Percentiles rank a stretch among this genome's conserved stretches.
These are phyloP conservation scores for Neoniphon sammara DNA, from an alignment of 2,797 vertebrate species.

Conservation along the genomic window DNA sequence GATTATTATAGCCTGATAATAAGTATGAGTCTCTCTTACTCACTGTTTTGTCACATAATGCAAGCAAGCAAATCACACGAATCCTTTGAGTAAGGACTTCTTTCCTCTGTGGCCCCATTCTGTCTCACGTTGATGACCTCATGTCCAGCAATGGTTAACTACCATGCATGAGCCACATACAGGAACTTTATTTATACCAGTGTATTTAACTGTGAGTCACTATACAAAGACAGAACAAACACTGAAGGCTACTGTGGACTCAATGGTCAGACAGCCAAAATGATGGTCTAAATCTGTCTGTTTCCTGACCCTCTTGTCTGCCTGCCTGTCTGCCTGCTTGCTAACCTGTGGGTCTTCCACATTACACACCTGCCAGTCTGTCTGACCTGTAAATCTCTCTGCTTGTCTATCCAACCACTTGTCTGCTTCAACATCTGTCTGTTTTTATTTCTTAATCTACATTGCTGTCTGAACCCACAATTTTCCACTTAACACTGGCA, in stretches of 20 bases:
- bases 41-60: slow-evolving; percentile 8
- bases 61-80: slow-evolving; percentile 6
- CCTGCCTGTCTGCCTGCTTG: slow-evolving; percentile 46
- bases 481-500: background rate
- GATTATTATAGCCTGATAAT: slow-evolving; percentile 17
- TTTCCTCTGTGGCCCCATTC: slow-evolving; percentile 27
- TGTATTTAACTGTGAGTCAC: slow-evolving; percentile 40
- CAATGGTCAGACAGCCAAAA: slow-evolving; percentile 49
- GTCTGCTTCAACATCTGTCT: slow-evolving; percentile 2
- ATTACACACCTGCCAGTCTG: slow-evolving; percentile 50
- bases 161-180: slow-evolving; percentile 19
- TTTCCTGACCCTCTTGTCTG: slow-evolving; percentile 48
- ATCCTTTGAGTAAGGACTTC: slow-evolving; percentile 3
- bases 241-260: slow-evolving; percentile 31
- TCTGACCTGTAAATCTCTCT: slow-evolving; percentile 2
- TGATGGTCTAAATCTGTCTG: slow-evolving; percentile 51
- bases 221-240: slow-evolving; percentile 33
- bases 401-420: slow-evolving; percentile 20
- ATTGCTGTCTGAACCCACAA: background rate
- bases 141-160: slow-evolving; percentile 21
- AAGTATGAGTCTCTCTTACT: background rate
- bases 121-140: slow-evolving; percentile 41
- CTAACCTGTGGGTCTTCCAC: slow-evolving; percentile 32
- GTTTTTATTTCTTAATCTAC: background rate
- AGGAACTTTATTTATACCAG: slow-evolving; percentile 22